Conservation (phyloP, 1,140 invertebrate species). For the Zaprionus inermis region DNA sequence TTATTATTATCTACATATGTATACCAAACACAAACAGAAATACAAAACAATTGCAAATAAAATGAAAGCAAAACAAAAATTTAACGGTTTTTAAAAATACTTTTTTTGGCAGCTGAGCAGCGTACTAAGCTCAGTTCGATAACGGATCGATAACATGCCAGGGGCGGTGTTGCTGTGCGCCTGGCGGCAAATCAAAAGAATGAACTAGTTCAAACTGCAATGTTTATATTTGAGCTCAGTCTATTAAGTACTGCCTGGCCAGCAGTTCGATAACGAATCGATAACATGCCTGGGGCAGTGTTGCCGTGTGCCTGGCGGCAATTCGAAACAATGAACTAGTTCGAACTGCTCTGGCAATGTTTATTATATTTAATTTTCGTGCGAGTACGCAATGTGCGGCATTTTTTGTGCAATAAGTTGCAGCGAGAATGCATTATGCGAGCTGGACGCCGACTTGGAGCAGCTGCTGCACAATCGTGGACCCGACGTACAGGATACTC, state of each 20-base stretch:
- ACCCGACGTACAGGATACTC: slow-evolving; percentile 40
- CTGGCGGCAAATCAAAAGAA: background rate
- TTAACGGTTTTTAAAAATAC: background rate
- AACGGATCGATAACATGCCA: background rate
- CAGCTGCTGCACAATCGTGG: slow-evolving; percentile 53
- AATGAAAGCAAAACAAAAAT: slow-evolving; percentile 29
- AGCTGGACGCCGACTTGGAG: slow-evolving; percentile 13
- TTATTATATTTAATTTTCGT: slow-evolving; percentile 13
- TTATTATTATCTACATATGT: slow-evolving; percentile 38
- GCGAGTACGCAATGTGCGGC: slow-evolving; percentile 53
- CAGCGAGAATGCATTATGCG: background rate
- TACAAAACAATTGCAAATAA: slow-evolving; percentile 44
- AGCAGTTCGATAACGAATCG: background rate
- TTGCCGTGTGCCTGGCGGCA: background rate
- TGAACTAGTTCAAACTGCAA: background rate
- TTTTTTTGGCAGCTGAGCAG: background rate
- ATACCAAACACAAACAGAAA: slow-evolving; percentile 56
- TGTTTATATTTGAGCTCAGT: slow-evolving; percentile 8
- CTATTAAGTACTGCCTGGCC: background rate
- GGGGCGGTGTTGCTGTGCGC: too few species aligned
- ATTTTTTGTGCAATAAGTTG: slow-evolving; percentile 55
- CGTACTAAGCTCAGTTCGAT: background rate
- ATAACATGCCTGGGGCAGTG: background rate
- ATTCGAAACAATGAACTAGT: background rate
- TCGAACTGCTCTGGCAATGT: slow-evolving; percentile 7